phyloP scores from a whole-genome alignment of 1,140 invertebrate genomes.

The Rhyzopertha dominica region DNA sequence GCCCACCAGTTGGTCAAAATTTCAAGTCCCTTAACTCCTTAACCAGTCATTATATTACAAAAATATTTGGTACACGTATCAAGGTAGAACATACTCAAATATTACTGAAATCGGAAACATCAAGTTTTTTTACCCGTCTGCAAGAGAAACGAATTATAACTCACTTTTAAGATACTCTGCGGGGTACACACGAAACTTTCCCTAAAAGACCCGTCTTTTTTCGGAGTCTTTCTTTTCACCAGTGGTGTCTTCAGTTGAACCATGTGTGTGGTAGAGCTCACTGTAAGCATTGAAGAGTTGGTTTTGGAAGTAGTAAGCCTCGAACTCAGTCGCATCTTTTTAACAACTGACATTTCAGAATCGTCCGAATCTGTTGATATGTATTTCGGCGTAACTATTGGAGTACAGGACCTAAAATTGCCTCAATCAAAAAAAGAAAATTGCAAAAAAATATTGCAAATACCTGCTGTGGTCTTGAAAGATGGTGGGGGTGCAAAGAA shows the following conservation, averaged over 20 bases:
- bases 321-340: conserved; percentile 27
- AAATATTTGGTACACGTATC: no score
- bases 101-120: no score
- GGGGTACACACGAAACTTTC: conserved; percentile 21
- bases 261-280: neutral
- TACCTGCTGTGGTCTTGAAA: conserved; percentile 12
- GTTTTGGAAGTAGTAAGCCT: conserved; percentile 14
- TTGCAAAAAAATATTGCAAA: conserved; percentile 8
- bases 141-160: no score
- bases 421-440: conserved; percentile 6
- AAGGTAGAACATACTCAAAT: no score
- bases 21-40: no score
- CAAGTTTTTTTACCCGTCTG: no score
- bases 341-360: conserved; percentile 17
- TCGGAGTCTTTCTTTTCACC: conserved; percentile 27
- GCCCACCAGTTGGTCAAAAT: no score
- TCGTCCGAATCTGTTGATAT: conserved; percentile 11
- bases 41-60: no score
- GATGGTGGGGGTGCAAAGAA: conserved; percentile 33
- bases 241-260: conserved; percentile 29
- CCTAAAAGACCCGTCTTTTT: neutral
- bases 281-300: no score
- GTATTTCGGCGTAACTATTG: conserved; percentile 27
- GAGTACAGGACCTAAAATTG: conserved; percentile 15
- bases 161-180: conserved; percentile 39